Evolutionary conservation across 2,113 vertebrate species (phyloP).

Genomic region (Plectropomus leopardus): DNA sequence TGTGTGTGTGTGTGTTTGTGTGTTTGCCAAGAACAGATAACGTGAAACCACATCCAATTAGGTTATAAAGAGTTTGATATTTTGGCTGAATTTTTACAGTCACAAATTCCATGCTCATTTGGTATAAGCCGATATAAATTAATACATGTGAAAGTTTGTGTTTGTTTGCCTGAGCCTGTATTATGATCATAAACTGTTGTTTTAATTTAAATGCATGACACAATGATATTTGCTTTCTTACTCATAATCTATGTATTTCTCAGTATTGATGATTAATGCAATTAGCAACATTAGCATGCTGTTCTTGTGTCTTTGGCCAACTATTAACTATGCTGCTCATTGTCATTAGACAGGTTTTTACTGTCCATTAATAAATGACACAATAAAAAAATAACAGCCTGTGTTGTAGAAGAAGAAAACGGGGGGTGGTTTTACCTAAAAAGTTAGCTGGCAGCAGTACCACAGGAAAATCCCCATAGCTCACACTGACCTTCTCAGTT

Average conservation of each 20-base stretch:
- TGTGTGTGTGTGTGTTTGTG: not conserved
- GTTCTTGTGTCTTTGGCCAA: not conserved
- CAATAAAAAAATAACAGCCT: not conserved
- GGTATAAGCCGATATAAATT: not conserved
- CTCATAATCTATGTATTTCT: not conserved
- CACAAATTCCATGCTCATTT: not conserved
- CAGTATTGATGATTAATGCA: not conserved
- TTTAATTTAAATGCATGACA: not conserved
- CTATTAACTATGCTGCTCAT: not conserved
- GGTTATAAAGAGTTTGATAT: not conserved
- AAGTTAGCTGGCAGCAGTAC: slow-evolving; percentile 10
- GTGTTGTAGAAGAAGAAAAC: not conserved
- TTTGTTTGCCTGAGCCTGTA: not conserved
- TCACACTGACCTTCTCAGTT: slow-evolving; percentile 17
- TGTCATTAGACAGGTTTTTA: not conserved
- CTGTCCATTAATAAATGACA: not conserved
- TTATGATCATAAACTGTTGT: not conserved
- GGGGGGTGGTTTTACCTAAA: not conserved
- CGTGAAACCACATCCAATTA: not conserved
- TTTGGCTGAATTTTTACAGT: not conserved
- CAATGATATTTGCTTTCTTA: not conserved
- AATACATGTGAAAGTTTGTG: not conserved
- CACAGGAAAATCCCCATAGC: not conserved
- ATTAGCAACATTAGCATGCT: slow-evolving; percentile 16
- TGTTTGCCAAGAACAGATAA: not conserved